Evolutionary conservation across 2,113 vertebrate genomes (phyloP), one percentile per base, ranked within the genome.

Genomic region (Pterocles orientalis): DNA sequence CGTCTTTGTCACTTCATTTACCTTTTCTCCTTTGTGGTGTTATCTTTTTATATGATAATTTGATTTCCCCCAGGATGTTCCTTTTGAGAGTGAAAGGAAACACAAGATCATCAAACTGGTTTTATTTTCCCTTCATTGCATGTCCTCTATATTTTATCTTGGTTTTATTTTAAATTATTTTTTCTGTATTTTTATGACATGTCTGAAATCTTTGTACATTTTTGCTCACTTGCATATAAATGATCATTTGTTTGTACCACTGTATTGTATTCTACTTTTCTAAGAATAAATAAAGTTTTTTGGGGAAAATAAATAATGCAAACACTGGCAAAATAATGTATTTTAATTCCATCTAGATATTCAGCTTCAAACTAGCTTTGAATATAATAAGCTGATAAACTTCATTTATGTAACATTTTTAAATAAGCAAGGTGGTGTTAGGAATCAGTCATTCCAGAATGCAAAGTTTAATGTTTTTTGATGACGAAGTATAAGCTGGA

Each of bases 181-280:
- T 95, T 93, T 83, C 88, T 96, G 92, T 97, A 97, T 96, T 95
- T 97, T 95, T 92, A 95, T 94, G 90, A 78, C 90, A 36, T 95
- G 51, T 95, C 91, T 96, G 84, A 90, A 95, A 92, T 90, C 93
- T 95, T 85, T 97, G 96, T 97, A 97, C 95, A 71, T 95, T 92
- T 92, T 95, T 94, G 82, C 92, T 97, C 90, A 96, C 88, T 96
- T 94, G 90, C 95, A 70, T 97, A 95, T 93, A 95, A 97, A 95
- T 95, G 94, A 96, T 93, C 80, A 92, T 94, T 79, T 97, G 91
- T 97, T 97, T 97, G 96, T 97, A 97, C 71, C 69, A 43, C 60
- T 97, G 96, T 95, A 95, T 93, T 97, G 96, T 97, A 94, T 91
- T 90, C 76, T 94, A 73, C 91, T 96, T 94, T 95, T 96, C 94